Evolutionary conservation across 2,113 vertebrate genomes (phyloP), one percentile per base, ranked within the genome.

Genomic region (Anarhynchus alexandrinus): DNA sequence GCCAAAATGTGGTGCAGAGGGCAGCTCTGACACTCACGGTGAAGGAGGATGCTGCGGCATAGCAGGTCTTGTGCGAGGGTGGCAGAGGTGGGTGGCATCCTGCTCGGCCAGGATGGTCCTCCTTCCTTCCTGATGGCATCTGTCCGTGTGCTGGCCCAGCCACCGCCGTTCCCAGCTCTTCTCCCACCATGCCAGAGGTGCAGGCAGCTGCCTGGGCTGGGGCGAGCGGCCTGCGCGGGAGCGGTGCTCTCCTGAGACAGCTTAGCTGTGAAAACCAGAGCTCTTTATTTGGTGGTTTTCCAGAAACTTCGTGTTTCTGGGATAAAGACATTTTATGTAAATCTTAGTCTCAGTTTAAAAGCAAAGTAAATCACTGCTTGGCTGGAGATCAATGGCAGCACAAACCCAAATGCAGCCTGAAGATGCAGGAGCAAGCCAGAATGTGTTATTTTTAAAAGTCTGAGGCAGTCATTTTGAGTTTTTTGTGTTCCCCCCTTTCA

Each of bases 151-250:
- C 57, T 64, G 0, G 1, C 62, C 38, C 76, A 42, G 51, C 51
- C 25, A 3, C 45, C 26, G 12, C 23, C 11, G 0, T 59, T 57
- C 49, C 73, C 62, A 70, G 61, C 80, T 70, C 29, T 69, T 27
- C 21, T 64, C 42, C 19, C 11, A 1, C 18, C 1, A 0, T 3
- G 11, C 27, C 40, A 4, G 55, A 54, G 61, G 51, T 42, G 67
- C 21, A 4, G 80, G 80, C 62, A 58, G 61, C 66, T 65, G 84
- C 52, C 58, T 38, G 66, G 32, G 42, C 80, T 76, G 73, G n/a
- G 34, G 16, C 0, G 2, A 57, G 58, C 51, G 18, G 40, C 11
- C 42, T 40, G 76, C 1, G 5, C 59, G 85, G 77, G 77, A 86
- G 65, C 0, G 14, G 19, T 47, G 38, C 11, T 90, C 40, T 25